A percentile compares a stretch with the other conserved stretches of the same genome.
Conservation (phyloP, 2,797 vertebrate genomes). For the Erethizon dorsatum region DNA sequence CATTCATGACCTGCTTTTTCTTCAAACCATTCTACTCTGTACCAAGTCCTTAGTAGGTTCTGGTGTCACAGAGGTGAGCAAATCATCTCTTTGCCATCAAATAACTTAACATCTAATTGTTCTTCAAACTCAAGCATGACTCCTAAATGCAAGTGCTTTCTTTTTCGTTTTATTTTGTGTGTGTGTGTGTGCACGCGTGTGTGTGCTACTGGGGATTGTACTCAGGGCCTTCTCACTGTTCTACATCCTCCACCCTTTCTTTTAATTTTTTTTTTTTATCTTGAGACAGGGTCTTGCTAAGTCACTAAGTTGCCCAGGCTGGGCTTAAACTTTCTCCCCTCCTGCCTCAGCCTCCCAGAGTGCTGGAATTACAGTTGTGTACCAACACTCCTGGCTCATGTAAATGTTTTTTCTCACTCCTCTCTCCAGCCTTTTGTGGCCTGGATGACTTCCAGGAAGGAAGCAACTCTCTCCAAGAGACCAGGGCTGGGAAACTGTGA, state of each 20-base stretch:
- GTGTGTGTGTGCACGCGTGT: no score
- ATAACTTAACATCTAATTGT: neutral
- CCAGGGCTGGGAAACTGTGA: neutral
- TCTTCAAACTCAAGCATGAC: neutral
- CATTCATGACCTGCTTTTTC: neutral
- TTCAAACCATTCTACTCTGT: neutral
- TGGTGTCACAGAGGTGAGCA: neutral
- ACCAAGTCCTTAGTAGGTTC: neutral
- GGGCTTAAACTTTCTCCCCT: neutral
- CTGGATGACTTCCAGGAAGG: neutral
- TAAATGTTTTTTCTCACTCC: neutral
- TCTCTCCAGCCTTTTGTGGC: neutral
- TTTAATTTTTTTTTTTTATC: neutral
- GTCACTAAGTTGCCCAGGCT: neutral
- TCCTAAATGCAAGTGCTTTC: neutral
- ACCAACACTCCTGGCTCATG: neutral
- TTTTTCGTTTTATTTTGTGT: neutral
- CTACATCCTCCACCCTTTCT: neutral
- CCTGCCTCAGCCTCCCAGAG: neutral
- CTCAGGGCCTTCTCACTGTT: neutral
- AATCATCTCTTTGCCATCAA: neutral
- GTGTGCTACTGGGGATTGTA: neutral
- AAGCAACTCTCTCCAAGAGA: neutral
- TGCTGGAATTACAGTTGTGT: neutral
- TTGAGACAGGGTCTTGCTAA: neutral